A percentile compares a stretch with the other conserved stretches of the same genome.
These are phyloP conservation scores for Sabatieria punctata DNA, from an alignment of 2,888 invertebrate genomes.

Conservation along the genomic window DNA sequence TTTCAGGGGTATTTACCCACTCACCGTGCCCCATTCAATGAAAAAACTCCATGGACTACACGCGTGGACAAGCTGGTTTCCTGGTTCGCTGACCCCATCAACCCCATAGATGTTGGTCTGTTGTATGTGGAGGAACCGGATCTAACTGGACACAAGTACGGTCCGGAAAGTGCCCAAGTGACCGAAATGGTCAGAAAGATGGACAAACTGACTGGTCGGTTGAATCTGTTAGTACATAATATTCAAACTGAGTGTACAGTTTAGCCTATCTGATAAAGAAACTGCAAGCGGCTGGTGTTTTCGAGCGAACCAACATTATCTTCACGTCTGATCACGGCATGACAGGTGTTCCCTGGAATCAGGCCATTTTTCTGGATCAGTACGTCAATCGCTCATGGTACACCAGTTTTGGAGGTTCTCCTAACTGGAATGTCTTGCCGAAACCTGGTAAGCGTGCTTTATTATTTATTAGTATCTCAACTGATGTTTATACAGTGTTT, in stretches of 20 bases:
- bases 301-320: slow-evolving; percentile 45
- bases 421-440: slow-evolving; percentile 46
- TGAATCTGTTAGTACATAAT: slow-evolving; percentile 17
- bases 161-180: slow-evolving; percentile 39
- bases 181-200: slow-evolving; percentile 13
- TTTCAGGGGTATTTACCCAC: slow-evolving; percentile 38
- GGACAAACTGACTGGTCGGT: slow-evolving; percentile 39
- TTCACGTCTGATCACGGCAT: slow-evolving; percentile 58
- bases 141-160: slow-evolving; percentile 44
- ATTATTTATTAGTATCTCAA: no score
- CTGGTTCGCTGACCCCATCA: slow-evolving; percentile 43
- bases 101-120: slow-evolving; percentile 49
- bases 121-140: slow-evolving; percentile 56
- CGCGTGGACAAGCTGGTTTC: slow-evolving; percentile 44
- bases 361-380: slow-evolving; percentile 8
- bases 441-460: slow-evolving; percentile 25
- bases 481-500: no score
- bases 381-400: slow-evolving; percentile 38
- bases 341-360: slow-evolving; percentile 36
- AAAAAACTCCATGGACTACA: slow-evolving; percentile 37
- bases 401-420: slow-evolving; percentile 40
- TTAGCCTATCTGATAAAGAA: slow-evolving; percentile 39
- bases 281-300: slow-evolving; percentile 39
- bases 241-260: slow-evolving; percentile 20
- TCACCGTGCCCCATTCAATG: slow-evolving; percentile 31